Conservation (phyloP, 2,797 vertebrate genomes). For the Danionella dracula region DNA sequence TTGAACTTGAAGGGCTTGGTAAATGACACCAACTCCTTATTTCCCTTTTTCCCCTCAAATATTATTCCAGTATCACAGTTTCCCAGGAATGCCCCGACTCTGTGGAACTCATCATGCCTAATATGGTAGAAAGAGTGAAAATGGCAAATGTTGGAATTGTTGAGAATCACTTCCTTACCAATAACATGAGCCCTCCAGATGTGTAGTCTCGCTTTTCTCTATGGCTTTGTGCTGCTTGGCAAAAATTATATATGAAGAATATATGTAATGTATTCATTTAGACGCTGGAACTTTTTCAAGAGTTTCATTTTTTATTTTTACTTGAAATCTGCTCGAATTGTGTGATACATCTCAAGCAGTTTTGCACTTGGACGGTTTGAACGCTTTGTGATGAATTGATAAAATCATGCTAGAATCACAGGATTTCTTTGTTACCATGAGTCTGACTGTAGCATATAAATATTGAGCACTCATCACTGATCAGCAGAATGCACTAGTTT, state of each 20-base stretch:
- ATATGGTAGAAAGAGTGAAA: slow-evolving; percentile 54
- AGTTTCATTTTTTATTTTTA: too few relatives aligned
- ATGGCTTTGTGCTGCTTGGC: slow-evolving; percentile 33
- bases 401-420: too few relatives aligned
- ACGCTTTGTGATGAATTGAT: too few relatives aligned
- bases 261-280: background rate
- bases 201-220: slow-evolving; percentile 46
- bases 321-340: too few relatives aligned
- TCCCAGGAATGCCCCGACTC: slow-evolving; percentile 51
- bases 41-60: slow-evolving; percentile 30
- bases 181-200: slow-evolving; percentile 53
- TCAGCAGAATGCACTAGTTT: too few relatives aligned
- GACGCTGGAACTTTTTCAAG: slow-evolving; percentile 2
- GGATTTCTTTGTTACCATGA: too few relatives aligned
- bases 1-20: slow-evolving; percentile 31
- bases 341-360: too few relatives aligned
- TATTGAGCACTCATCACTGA: too few relatives aligned
- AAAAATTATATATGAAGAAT: too few relatives aligned
- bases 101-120: slow-evolving; percentile 58
- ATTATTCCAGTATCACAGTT: slow-evolving; percentile 52
- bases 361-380: too few relatives aligned
- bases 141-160: slow-evolving; percentile 49
- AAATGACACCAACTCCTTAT: slow-evolving; percentile 44
- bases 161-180: slow-evolving; percentile 49
- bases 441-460: too few relatives aligned